These are phyloP conservation scores for Struthidea cinerea DNA, from an alignment of 2,113 vertebrate genomes.

Conservation along the genomic window DNA sequence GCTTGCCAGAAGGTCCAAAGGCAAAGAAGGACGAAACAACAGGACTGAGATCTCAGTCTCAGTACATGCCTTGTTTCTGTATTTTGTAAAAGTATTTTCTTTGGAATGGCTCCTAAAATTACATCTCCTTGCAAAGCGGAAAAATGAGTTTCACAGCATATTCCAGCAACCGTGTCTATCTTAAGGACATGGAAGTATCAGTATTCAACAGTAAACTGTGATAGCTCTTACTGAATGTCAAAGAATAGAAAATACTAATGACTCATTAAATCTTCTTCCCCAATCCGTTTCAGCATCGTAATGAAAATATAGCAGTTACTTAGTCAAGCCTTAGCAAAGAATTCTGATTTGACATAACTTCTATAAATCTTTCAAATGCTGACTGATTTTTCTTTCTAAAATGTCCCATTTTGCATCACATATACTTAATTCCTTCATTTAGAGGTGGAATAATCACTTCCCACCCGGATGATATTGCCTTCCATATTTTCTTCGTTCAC, in stretches of 20 bases:
- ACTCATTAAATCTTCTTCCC: neutral
- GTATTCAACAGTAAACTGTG: neutral
- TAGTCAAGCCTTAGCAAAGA: neutral
- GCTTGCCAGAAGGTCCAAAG: slow-evolving; percentile 17
- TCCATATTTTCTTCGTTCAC: neutral
- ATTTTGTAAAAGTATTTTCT: neutral
- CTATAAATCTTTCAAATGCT: neutral
- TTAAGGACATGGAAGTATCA: neutral
- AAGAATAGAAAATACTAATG: neutral
- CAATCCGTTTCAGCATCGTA: neutral
- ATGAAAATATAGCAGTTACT: neutral
- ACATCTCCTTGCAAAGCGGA: neutral
- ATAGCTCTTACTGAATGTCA: neutral
- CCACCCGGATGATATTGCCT: neutral
- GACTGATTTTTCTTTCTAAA: neutral
- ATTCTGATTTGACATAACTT: neutral
- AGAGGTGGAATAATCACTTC: neutral
- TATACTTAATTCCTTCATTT: neutral
- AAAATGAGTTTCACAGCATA: neutral
- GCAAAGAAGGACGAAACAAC: slow-evolving; percentile 1
- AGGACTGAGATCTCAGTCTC: neutral
- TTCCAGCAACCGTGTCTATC: neutral
- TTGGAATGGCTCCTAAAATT: slow-evolving; percentile 21
- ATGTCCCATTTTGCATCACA: neutral
- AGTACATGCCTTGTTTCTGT: neutral